phyloP scores from a whole-genome alignment of 2,888 invertebrate species.

The Lagria hirta region DNA sequence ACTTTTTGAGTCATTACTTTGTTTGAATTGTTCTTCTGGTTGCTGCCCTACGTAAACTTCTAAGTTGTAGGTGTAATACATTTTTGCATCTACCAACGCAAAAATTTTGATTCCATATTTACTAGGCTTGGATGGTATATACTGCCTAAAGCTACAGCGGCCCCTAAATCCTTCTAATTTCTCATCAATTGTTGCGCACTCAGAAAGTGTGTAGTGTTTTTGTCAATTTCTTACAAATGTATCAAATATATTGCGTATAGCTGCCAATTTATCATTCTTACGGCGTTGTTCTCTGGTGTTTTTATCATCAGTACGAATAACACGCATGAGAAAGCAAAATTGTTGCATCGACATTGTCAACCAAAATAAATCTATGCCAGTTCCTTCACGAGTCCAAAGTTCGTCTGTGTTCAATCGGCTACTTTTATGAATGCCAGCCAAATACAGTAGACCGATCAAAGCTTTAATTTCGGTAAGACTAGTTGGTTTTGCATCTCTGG shows the following conservation, averaged over 20 bases:
- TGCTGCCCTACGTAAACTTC: too few species aligned
- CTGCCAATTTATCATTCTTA: constrained; percentile 28
- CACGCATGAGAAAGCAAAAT: constrained; percentile 16
- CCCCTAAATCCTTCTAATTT: constrained; percentile 28
- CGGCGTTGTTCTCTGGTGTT: constrained; percentile 16
- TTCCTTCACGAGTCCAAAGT: constrained; percentile 18
- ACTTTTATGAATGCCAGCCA: constrained; percentile 14
- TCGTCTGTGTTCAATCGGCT: constrained; percentile 17
- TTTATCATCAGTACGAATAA: constrained; percentile 26
- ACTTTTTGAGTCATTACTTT: too few species aligned
- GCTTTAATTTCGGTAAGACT: background rate
- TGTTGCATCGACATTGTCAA: constrained; percentile 19
- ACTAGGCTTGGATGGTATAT: too few species aligned
- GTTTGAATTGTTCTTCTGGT: too few species aligned
- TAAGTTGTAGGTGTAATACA: constrained; percentile 30
- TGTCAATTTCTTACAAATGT: constrained; percentile 32
- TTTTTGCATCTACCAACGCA: constrained; percentile 34
- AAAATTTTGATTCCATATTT: constrained; percentile 36
- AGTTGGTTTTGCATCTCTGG: background rate
- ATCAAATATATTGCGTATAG: constrained; percentile 30
- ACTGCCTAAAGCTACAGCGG: constrained; percentile 29
- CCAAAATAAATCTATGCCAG: constrained; percentile 24
- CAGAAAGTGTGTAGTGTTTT: too few species aligned
- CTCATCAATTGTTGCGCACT: too few species aligned
- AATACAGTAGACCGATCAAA: constrained; percentile 20